Evolutionary conservation across 2,888 invertebrate genomes (phyloP), one percentile per base, ranked within the genome.

Genomic region (Spialia ferax): DNA sequence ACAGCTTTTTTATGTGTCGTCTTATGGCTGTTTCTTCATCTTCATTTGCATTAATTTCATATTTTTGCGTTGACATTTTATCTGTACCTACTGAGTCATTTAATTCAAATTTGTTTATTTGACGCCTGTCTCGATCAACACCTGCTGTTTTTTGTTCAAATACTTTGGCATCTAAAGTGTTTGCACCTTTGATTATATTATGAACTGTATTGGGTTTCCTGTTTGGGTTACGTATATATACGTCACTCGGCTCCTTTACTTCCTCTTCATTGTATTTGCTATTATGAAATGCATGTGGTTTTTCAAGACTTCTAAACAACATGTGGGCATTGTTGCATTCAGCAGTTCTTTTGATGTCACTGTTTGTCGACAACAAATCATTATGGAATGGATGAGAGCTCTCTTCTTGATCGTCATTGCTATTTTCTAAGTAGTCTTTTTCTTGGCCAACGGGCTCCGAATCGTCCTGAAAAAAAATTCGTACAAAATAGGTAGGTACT

Each of bases 1-100:
- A 85, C 48, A 93, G 78, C 70, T 89, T 90, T 78, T 87, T 88
- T 8, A 92, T 86, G 56, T 91, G 91, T 63, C 83, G 82, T 75
- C 86, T 88, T 48, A 93, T 92, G 32, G 86, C 87, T 45, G 83
- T 78, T 78, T 91, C 89, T 75, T 88, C 91, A 74, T 85, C 84
- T 77, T 87, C 87, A 62, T 74, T 80, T 23, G 29, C 38, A 23
- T 54, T 67, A 22, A 73, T 69, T 48, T 74, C 74, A 38, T 72
- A 73, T 52, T 77, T 70, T 59, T 72, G 71, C 0, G 59, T 52
- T 38, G 66, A 18, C 2, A 32, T 66, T 42, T 60, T 23, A 13
- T 50, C 52, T 45, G 57, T 32, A 13, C 20, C 61, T 52, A 45
- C 38, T n/a, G 59, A 20, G 1, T 71, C 70, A 22, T 71, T 69